Percentiles rank a stretch among this genome's conserved stretches.
Evolutionary conservation across 2,113 vertebrate species (phyloP).

Genomic region (Muntiacus muntjak): DNA sequence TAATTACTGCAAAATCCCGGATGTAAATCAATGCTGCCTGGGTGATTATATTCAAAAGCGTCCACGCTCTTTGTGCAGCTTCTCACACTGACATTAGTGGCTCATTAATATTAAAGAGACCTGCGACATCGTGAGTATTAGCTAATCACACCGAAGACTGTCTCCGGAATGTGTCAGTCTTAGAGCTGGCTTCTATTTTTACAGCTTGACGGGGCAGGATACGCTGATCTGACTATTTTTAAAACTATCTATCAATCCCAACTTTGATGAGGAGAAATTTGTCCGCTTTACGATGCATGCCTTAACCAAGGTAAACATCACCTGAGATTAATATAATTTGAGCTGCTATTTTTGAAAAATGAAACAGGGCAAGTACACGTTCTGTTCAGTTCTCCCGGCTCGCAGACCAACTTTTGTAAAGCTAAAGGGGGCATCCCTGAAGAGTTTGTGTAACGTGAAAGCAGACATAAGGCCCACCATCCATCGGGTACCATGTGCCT

Average conservation of each 20-base stretch:
- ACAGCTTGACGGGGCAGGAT: neutral
- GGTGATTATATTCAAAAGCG: conserved; percentile 40
- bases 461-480: neutral
- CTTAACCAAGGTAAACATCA: conserved; percentile 46
- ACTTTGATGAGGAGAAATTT: conserved; percentile 39
- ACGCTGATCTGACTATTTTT: conserved; percentile 32
- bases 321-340: conserved; percentile 38
- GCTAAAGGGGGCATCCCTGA: neutral
- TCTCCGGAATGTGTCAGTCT: conserved; percentile 65
- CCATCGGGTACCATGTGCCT: neutral
- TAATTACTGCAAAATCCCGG: conserved; percentile 69
- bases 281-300: conserved; percentile 10
- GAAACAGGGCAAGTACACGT: neutral
- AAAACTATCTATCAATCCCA: neutral
- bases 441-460: neutral
- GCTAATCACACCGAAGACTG: conserved; percentile 64
- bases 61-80: conserved; percentile 42
- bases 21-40: conserved; percentile 65
- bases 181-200: conserved; percentile 27
- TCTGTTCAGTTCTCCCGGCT: neutral
- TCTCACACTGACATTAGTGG: conserved; percentile 57
- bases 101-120: conserved; percentile 71
- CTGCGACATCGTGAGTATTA: conserved; percentile 42
- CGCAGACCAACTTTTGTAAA: neutral
- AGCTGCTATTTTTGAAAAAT: conserved; percentile 40